A percentile compares a stretch with the other conserved stretches of the same genome.
phyloP scores from a whole-genome alignment of 2,797 vertebrate genomes.

The Periophthalmus magnuspinnatus region DNA sequence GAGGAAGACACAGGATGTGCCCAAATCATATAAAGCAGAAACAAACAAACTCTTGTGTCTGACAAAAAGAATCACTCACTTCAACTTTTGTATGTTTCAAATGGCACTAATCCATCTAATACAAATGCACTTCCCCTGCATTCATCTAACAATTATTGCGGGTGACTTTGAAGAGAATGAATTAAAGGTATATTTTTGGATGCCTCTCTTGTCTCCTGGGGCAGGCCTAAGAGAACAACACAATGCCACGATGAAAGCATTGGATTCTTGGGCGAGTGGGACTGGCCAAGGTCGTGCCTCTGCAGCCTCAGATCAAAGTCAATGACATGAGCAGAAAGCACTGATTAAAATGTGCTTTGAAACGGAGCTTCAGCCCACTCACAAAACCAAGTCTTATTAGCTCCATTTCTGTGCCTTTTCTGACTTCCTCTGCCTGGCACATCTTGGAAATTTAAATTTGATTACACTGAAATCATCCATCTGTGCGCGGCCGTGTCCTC shows the following conservation, averaged over 20 bases:
- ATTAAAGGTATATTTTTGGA: background rate
- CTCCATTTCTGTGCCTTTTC: conserved; percentile 34
- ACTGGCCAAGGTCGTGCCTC: conserved; percentile 41
- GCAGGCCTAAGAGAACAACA: conserved; percentile 13
- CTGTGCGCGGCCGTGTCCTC: conserved; percentile 47
- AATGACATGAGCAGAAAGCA: conserved; percentile 37
- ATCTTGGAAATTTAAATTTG: conserved; percentile 54
- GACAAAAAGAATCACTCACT: too few relatives aligned
- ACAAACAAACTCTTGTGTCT: too few relatives aligned
- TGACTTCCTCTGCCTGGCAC: conserved; percentile 25
- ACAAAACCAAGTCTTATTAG: conserved; percentile 9
- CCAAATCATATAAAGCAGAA: too few relatives aligned
- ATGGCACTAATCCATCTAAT: background rate
- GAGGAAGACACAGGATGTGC: too few relatives aligned
- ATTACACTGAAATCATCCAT: conserved; percentile 60
- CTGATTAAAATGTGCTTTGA: conserved; percentile 41
- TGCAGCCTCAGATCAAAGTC: conserved; percentile 45
- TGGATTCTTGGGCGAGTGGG: conserved; percentile 40
- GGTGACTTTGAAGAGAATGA: background rate
- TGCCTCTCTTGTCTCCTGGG: conserved; percentile 13
- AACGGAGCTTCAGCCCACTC: conserved; percentile 12
- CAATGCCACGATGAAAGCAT: conserved; percentile 14
- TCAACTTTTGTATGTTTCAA: background rate
- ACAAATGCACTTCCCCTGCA: background rate
- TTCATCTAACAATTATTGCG: background rate